Evolutionary conservation across 1,140 invertebrate genomes (phyloP).

Genomic region (Telenomus remus): DNA sequence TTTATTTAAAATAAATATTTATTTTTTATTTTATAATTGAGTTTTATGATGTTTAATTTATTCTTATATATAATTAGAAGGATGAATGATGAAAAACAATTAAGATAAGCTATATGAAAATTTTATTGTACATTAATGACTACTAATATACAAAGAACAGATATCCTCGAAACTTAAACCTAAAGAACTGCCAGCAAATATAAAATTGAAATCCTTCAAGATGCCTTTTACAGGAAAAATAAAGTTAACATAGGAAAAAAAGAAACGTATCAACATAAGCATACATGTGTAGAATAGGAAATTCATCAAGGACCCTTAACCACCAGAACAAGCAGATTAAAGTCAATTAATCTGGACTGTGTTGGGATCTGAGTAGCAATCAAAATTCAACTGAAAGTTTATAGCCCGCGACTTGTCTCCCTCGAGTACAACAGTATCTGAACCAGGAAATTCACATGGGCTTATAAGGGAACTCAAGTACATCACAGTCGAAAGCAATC

Average conservation of each 20-base stretch:
- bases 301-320: slow-evolving; percentile 18
- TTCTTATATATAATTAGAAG: no score
- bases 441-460: slow-evolving; percentile 56
- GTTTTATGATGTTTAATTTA: no score
- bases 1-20: no score
- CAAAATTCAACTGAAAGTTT: slow-evolving; percentile 14
- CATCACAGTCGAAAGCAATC: slow-evolving; percentile 52
- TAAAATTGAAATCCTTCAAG: slow-evolving; percentile 50
- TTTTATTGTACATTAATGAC: slow-evolving; percentile 72
- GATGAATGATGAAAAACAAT: no score
- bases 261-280: slow-evolving; percentile 39
- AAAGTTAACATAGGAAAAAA: background rate
- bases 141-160: slow-evolving; percentile 72
- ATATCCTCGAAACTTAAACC: slow-evolving; percentile 64
- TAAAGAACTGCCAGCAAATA: slow-evolving; percentile 57
- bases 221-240: no score
- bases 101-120: slow-evolving; percentile 65
- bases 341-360: slow-evolving; percentile 72
- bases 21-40: no score
- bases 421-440: slow-evolving; percentile 47
- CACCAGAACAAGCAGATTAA: slow-evolving; percentile 69
- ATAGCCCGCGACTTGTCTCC: slow-evolving; percentile 54
- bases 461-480: slow-evolving; percentile 33
- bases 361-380: slow-evolving; percentile 51
- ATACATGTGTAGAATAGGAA: no score